Evolutionary conservation across 2,797 vertebrate species (phyloP), one percentile per base, ranked within the genome.

Genomic region (Vultur gryphus): DNA sequence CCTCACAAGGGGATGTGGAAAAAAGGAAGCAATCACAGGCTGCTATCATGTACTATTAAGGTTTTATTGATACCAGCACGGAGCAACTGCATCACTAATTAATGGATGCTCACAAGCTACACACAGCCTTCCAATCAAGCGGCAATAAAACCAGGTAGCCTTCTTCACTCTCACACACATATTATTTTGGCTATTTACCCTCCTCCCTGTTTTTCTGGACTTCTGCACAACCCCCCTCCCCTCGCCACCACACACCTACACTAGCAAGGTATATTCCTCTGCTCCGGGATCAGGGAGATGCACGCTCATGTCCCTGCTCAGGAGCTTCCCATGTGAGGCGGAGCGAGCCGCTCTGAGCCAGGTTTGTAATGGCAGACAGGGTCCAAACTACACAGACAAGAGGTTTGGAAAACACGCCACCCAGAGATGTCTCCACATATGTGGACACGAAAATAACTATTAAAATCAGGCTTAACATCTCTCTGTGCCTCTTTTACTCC

Each of bases 61-160:
- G 69, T 93, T 97, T 96, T 97, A 96, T 83, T 95, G 93, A 85
- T 64, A 93, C 51, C 82, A 90, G 84, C 85, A 87, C 7, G 9
- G 79, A 90, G 62, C 86, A 90, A 91, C 82, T 73, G 90, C 87
- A 72, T 89, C 76, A 41, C 93, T 95, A 97, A 96, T 96, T 96
- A 97, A 90, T 55, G 94, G 85, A 93, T 71, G 90, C 57, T 78
- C 87, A 86, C 75, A 95, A 84, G 81, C 93, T 76, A 75, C 46
- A 81, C 57, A 65, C 79, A 86, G 91, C 79, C 76, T 95, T 75
- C 89, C 81, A 69, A 87, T 48, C 81, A 77, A 92, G 48, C 6
- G 31, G 73, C 88, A 83, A 83, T 90, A 90, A 95, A 88, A 51
- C 10, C 79, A 75, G n/a, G 78, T 59, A 82, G 66, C 48, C 41